phyloP scores from a whole-genome alignment of 2,113 vertebrate genomes.

The Microcebus murinus region DNA sequence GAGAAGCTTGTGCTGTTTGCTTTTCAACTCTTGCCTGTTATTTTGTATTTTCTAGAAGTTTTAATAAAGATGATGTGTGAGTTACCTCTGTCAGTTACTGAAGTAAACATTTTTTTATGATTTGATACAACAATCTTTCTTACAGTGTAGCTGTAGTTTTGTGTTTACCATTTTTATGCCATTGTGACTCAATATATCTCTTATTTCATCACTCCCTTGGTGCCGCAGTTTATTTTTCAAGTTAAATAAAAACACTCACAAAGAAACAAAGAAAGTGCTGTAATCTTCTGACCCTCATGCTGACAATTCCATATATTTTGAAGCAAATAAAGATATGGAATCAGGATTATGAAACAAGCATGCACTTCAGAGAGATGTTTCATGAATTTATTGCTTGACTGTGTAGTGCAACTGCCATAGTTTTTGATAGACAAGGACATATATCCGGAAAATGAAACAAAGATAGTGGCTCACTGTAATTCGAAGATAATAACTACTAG shows the following conservation, averaged over 20 bases:
- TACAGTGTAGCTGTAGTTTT: constrained; percentile 30
- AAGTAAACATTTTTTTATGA: constrained; percentile 62
- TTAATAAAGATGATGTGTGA: constrained; percentile 70
- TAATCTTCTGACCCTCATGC: constrained; percentile 80
- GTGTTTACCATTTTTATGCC: constrained; percentile 77
- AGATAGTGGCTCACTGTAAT: constrained; percentile 69
- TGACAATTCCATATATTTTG: constrained; percentile 86
- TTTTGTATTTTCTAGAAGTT: constrained; percentile 71
- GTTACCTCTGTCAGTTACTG: constrained; percentile 2
- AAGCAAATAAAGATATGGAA: constrained; percentile 84
- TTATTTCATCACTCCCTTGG: constrained; percentile 82
- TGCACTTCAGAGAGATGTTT: constrained; percentile 80
- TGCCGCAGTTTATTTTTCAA: constrained; percentile 79
- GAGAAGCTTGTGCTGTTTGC: constrained; percentile 16
- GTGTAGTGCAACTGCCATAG: constrained; percentile 38
- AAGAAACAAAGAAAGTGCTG: constrained; percentile 80
- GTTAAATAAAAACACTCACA: constrained; percentile 82
- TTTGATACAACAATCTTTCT: not conserved
- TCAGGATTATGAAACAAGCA: constrained; percentile 83
- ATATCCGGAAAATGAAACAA: constrained; percentile 84
- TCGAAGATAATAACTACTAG: constrained; percentile 81
- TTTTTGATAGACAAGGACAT: constrained; percentile 85
- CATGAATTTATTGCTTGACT: constrained; percentile 82
- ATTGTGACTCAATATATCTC: constrained; percentile 70
- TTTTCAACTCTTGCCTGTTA: not conserved